Evolutionary conservation across 2,888 invertebrate species (phyloP).

Genomic region (Torymus auratus): DNA sequence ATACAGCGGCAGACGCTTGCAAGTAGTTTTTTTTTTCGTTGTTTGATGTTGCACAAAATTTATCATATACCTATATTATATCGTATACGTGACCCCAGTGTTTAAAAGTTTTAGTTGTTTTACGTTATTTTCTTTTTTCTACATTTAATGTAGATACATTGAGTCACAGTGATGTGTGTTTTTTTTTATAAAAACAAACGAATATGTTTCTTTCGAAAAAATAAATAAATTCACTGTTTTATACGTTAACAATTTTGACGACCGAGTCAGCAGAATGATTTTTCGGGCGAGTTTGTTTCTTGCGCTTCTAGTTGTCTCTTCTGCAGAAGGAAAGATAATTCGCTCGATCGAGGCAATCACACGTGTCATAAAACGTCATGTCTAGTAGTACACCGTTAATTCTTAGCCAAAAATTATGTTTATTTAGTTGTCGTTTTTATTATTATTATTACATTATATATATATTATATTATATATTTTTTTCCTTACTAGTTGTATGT

Average conservation of each 20-base stretch:
- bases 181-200: too few relatives aligned
- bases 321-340: conserved; percentile 38
- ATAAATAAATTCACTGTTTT: too few relatives aligned
- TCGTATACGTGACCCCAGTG: neutral
- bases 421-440: conserved; percentile 69
- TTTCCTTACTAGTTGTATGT: conserved; percentile 43
- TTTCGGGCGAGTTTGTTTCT: conserved; percentile 54
- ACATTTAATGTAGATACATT: too few relatives aligned
- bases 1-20: neutral
- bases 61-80: conserved; percentile 1
- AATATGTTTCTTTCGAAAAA: too few relatives aligned
- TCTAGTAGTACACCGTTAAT: conserved; percentile 67
- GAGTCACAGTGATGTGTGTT: too few relatives aligned
- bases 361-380: conserved; percentile 35
- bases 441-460: conserved; percentile 41
- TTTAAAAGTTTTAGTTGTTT: conserved; percentile 6
- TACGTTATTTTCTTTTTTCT: neutral
- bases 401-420: conserved; percentile 76
- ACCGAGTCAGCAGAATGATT: conserved; percentile 27
- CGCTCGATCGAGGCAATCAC: conserved; percentile 3
- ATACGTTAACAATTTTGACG: neutral
- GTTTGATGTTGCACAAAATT: conserved; percentile 20
- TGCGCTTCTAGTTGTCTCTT: conserved; percentile 58
- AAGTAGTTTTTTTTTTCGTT: conserved; percentile 21
- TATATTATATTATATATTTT: conserved; percentile 17